A percentile compares a stretch with the other conserved stretches of the same genome.
These are phyloP conservation scores for Cyanoliseus patagonus DNA, from an alignment of 2,113 vertebrate genomes.

Conservation along the genomic window DNA sequence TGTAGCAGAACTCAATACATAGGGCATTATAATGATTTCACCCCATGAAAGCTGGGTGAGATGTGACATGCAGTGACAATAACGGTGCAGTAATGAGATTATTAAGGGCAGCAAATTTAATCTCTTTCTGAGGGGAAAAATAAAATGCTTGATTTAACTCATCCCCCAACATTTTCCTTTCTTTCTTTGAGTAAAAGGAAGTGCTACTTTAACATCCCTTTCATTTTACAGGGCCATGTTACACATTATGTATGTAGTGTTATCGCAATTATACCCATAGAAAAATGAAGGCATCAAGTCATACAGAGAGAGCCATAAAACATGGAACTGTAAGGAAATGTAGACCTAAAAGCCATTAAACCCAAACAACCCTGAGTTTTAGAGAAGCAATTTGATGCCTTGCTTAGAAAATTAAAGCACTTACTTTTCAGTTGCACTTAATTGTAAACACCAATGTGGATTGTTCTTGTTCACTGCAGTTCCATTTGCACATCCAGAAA, in stretches of 20 bases:
- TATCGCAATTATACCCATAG: background rate
- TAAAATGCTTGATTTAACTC: background rate
- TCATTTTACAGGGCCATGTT: background rate
- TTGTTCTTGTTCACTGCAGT: background rate
- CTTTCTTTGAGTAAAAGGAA: background rate
- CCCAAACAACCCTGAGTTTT: background rate
- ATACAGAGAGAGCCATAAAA: background rate
- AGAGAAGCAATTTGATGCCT: background rate
- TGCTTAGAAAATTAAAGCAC: background rate
- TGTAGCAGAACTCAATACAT: constrained; percentile 26
- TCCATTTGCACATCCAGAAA: background rate
- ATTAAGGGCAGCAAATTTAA: constrained; percentile 8
- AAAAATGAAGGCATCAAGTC: background rate
- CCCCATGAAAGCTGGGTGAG: background rate
- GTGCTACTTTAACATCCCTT: background rate
- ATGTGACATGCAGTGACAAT: background rate
- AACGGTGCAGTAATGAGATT: constrained; percentile 11
- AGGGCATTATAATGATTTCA: background rate
- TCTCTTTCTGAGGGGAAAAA: background rate
- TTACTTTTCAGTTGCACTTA: background rate
- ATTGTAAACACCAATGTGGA: background rate
- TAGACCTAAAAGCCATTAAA: background rate
- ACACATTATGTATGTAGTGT: background rate
- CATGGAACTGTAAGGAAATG: background rate
- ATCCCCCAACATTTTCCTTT: background rate